Conservation (phyloP, 2,888 invertebrate species). For the Erebia ligea region DNA sequence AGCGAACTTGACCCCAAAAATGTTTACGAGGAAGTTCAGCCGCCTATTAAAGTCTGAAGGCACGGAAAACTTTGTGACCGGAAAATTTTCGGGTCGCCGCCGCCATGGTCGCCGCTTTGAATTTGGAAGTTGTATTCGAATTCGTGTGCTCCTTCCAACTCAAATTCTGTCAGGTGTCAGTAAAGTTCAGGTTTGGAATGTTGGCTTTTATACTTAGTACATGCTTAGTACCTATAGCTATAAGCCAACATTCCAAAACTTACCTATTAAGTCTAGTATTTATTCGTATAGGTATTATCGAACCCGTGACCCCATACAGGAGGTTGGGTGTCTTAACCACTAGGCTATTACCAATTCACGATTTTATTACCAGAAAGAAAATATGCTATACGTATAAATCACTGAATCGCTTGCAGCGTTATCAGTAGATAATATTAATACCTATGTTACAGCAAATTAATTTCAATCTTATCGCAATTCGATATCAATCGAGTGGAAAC, state of each 20-base stretch:
- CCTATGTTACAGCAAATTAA: conserved; percentile 11
- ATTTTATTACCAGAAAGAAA: not conserved
- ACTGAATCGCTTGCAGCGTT: not conserved
- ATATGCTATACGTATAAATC: not conserved
- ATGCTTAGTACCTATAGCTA: too few species aligned
- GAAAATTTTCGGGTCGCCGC: conserved; percentile 21
- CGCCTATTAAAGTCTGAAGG: conserved; percentile 4
- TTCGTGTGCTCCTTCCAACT: not conserved
- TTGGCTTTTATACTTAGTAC: too few species aligned
- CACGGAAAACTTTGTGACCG: conserved; percentile 13
- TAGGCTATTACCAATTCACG: not conserved
- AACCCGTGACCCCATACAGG: too few species aligned
- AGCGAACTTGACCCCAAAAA: conserved; percentile 39
- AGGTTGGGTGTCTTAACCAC: too few species aligned
- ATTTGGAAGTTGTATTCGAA: conserved; percentile 8
- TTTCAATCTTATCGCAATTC: conserved; percentile 8
- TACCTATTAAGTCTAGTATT: too few species aligned
- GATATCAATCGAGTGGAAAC: conserved; percentile 2
- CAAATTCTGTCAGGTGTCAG: not conserved
- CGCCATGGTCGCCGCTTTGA: not conserved
- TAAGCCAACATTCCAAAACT: too few species aligned
- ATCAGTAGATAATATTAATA: not conserved
- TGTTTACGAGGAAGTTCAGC: conserved; percentile 31
- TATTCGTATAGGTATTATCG: too few species aligned
- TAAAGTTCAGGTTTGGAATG: not conserved